Conservation (phyloP, 2,113 vertebrate species). For the Takifugu bimaculatus region DNA sequence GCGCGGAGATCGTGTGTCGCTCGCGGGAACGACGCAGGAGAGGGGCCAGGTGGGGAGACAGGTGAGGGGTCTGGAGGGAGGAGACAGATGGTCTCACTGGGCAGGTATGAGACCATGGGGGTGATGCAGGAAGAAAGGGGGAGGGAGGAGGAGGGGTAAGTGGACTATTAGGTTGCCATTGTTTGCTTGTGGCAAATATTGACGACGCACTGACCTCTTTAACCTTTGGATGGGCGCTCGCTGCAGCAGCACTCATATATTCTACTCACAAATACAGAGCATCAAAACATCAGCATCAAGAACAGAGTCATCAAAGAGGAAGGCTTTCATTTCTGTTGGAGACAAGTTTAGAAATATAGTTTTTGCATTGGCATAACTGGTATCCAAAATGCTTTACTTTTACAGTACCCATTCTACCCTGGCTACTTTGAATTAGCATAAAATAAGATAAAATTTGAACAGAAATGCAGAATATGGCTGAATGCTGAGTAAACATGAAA, state of each 20-base stretch:
- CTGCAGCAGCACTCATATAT: not conserved
- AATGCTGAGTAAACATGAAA: no score
- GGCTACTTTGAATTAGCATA: no score
- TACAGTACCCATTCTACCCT: no score
- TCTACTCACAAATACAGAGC: no score
- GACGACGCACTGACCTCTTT: constrained; percentile 23
- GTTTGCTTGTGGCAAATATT: constrained; percentile 19
- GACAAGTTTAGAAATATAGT: no score
- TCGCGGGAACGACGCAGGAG: constrained; percentile 36
- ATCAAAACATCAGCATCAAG: no score
- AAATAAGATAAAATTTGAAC: no score
- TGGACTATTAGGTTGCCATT: constrained; percentile 7
- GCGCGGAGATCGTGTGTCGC: constrained; percentile 70
- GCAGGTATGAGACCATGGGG: constrained; percentile 39
- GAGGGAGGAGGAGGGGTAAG: not conserved
- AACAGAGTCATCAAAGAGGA: no score
- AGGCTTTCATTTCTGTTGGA: no score
- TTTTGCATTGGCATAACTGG: no score
- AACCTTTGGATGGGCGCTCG: constrained; percentile 8
- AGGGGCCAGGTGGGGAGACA: constrained; percentile 13
- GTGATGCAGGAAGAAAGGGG: constrained; percentile 1
- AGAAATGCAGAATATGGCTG: no score
- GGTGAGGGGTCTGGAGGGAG: constrained; percentile 44
- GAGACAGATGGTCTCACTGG: constrained; percentile 35
- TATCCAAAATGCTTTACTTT: no score